phyloP scores from a whole-genome alignment of 2,888 invertebrate species.

The Lasiommata megera region DNA sequence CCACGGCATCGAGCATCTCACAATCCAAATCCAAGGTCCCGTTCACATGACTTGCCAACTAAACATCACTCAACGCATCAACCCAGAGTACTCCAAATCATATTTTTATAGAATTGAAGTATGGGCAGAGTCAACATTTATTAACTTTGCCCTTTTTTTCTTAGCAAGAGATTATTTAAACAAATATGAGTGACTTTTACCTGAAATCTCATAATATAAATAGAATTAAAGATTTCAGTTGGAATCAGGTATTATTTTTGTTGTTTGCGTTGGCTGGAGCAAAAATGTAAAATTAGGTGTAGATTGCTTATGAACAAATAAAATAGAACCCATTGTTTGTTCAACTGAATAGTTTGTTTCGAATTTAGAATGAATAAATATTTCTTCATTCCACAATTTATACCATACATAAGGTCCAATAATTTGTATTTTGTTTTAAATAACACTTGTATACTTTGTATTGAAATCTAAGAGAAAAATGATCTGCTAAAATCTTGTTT shows the following conservation, averaged over 20 bases:
- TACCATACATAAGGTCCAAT: not conserved
- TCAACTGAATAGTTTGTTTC: too few species aligned
- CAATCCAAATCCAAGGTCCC: constrained; percentile 49
- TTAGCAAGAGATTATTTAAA: constrained; percentile 11
- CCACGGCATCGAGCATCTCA: constrained; percentile 46
- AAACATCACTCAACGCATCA: constrained; percentile 49
- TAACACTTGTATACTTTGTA: not conserved
- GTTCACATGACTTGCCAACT: constrained; percentile 63
- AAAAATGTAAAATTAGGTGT: not conserved
- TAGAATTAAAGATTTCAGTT: too few species aligned
- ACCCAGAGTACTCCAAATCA: constrained; percentile 73
- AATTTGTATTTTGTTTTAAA: not conserved
- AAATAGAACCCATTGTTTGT: too few species aligned
- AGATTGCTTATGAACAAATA: too few species aligned
- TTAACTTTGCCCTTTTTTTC: constrained; percentile 46
- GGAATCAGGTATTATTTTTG: too few species aligned
- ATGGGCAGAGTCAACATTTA: constrained; percentile 45
- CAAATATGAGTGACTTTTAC: constrained; percentile 11
- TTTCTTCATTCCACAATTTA: not conserved
- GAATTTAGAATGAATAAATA: not conserved
- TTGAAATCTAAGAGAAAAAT: not conserved
- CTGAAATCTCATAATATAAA: too few species aligned
- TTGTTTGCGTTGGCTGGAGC: too few species aligned
- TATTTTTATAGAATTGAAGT: constrained; percentile 72
- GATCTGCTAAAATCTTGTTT: not conserved